Percentiles rank a stretch among this genome's conserved stretches.
These are phyloP conservation scores for Stenoptilia bipunctidactyla DNA, from an alignment of 2,888 invertebrate species.

Conservation along the genomic window DNA sequence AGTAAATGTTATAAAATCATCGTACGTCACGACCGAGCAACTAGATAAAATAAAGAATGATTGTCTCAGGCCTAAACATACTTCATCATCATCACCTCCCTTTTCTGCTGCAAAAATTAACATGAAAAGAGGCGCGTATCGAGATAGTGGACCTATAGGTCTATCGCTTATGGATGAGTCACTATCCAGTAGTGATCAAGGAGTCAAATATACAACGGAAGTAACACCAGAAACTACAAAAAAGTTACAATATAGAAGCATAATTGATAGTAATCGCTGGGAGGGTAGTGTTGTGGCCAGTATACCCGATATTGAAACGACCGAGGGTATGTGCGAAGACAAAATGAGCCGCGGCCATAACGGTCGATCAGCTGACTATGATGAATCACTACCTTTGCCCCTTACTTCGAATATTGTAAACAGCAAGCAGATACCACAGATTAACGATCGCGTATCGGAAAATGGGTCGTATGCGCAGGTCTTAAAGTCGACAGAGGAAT, in stretches of 20 bases:
- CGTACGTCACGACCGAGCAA: constrained; percentile 1
- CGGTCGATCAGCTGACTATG: not conserved
- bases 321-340: not conserved
- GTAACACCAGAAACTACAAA: too few relatives aligned
- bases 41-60: not conserved
- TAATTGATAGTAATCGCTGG: too few relatives aligned
- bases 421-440: not conserved
- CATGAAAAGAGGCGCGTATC: constrained; percentile 9
- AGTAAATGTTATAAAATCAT: constrained; percentile 1
- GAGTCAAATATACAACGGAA: too few relatives aligned
- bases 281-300: too few relatives aligned
- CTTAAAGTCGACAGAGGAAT: not conserved
- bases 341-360: not conserved
- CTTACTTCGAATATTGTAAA: not conserved
- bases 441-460: too few relatives aligned
- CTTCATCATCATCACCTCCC: too few relatives aligned
- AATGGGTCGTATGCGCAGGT: not conserved
- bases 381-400: not conserved
- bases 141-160: constrained; percentile 9
- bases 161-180: not conserved
- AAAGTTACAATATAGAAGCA: too few relatives aligned
- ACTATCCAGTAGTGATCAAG: not conserved
- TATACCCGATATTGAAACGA: too few relatives aligned
- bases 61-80: too few relatives aligned
- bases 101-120: constrained; percentile 1